Base-by-base conservation (phyloP, 2,113 vertebrate species). In the Neotragus moschatus region DNA sequence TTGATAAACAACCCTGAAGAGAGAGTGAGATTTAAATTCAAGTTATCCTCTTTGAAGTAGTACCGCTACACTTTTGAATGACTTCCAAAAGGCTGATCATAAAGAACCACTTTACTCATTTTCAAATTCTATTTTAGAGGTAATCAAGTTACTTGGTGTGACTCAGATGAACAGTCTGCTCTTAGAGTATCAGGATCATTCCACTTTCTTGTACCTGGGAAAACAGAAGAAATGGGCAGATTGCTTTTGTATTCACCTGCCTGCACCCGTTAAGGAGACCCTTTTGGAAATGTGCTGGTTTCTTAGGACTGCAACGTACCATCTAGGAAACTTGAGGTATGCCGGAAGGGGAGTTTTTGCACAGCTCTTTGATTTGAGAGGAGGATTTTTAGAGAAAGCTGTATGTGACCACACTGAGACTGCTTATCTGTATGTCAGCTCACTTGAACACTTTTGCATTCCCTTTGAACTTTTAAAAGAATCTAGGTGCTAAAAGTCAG, bases 101-200 rank as follows among this genome's bases (percentile, higher is more conserved):
- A 91, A 92, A 92, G 39, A 89, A 95, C 88, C 86, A 79, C 60
- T 97, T 95, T 45, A 94, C 8, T 94, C 91, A 93, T 96, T 97
- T 97, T 96, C 56, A 92, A 60, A 85, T 95, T 90, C 86, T 39
- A 39, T 84, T 93, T 92, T 90, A 91, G 56, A 4, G 39, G 28
- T 95, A 92, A 97, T 96, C 82, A 92, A 16, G 26, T 97, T 97
- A 89, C 86, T 97, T 77, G 88, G 79, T 90, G 17, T 97, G 98
- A 97, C 85, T 94, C 93, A 91, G 55, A 96, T 96, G 81, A 92
- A 91, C 82, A 45, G 91, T 97, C 90, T 97, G 82, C 96, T 92
- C 88, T 90, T 79, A 88, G 11, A 88, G 60, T 79, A 80, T 79
- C 58, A 82, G 25, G 13, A 79, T 85, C 7, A 79, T 84, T 96